Conservation (phyloP, 1,140 invertebrate genomes). For the Drosophila azteca region DNA sequence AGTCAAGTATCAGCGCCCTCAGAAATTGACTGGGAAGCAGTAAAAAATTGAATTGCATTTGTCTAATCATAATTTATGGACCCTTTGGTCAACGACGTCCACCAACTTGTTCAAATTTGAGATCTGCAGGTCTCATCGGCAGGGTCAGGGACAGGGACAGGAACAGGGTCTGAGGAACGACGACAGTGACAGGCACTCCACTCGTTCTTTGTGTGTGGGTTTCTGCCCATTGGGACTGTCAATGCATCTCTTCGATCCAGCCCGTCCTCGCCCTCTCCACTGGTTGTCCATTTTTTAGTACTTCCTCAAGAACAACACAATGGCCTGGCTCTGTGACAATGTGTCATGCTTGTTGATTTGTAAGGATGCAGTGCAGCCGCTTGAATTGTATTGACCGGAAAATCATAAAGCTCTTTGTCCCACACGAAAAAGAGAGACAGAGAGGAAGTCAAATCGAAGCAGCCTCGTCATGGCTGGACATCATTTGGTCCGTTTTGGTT, state of each 20-base stretch:
- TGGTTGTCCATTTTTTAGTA: slow-evolving; percentile 42
- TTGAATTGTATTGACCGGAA: slow-evolving; percentile 78
- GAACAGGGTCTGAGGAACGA: neutral
- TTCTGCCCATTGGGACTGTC: slow-evolving; percentile 51
- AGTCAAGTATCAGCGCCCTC: slow-evolving; percentile 4
- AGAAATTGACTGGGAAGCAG: neutral
- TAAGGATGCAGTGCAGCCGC: slow-evolving; percentile 67
- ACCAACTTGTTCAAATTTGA: slow-evolving; percentile 17
- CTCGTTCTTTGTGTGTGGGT: slow-evolving; percentile 8
- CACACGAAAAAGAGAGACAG: slow-evolving; percentile 8
- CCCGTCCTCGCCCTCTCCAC: neutral
- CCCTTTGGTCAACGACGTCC: slow-evolving; percentile 33
- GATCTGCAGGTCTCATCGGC: too few relatives aligned
- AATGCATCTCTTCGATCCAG: slow-evolving; percentile 22
- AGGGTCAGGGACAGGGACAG: neutral
- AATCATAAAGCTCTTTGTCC: slow-evolving; percentile 79
- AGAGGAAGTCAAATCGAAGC: slow-evolving; percentile 65
- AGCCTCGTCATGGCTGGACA: slow-evolving; percentile 56
- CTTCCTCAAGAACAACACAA: slow-evolving; percentile 50
- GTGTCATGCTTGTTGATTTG: slow-evolving; percentile 81
- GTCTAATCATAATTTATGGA: slow-evolving; percentile 49
- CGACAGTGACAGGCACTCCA: slow-evolving; percentile 32
- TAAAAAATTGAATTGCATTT: slow-evolving; percentile 36
- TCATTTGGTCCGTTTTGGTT: slow-evolving; percentile 7
- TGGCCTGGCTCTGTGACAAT: slow-evolving; percentile 44